phyloP scores from a whole-genome alignment of 2,888 invertebrate genomes.

The Metacarcinus magister region DNA sequence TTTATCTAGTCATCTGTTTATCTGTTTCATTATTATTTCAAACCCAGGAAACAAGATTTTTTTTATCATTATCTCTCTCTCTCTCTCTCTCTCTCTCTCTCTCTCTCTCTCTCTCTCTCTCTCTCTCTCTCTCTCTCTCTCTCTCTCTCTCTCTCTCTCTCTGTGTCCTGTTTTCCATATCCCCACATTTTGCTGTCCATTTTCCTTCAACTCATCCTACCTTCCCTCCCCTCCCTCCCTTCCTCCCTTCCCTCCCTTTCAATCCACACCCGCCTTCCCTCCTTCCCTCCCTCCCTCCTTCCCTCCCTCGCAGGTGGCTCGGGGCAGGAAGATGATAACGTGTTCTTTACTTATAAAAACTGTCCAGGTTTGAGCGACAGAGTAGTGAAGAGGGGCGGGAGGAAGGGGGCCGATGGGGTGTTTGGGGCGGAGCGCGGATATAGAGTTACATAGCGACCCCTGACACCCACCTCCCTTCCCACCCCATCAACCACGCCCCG shows the following conservation, averaged over 20 bases:
- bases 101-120: too few species aligned
- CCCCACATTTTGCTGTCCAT: background rate
- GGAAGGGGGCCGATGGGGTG: background rate
- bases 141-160: background rate
- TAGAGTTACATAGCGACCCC: background rate
- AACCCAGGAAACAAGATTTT: background rate
- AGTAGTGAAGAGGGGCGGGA: background rate
- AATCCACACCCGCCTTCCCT: background rate
- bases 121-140: background rate
- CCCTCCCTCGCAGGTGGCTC: conserved; percentile 20
- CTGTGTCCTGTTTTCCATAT: background rate
- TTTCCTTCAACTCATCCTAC: background rate
- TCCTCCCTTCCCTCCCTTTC: background rate
- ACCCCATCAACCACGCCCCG: too few species aligned
- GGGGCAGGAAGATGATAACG: conserved; percentile 63
- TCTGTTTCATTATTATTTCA: background rate
- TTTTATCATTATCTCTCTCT: too few species aligned
- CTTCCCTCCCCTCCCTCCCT: background rate
- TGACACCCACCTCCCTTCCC: background rate
- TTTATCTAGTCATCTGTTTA: background rate
- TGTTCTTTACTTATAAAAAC: conserved; percentile 62
- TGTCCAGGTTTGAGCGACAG: conserved; percentile 54
- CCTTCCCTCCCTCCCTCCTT: background rate
- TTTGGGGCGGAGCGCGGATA: background rate
- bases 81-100: too few species aligned